These are phyloP conservation scores for Hymenopus coronatus DNA, from an alignment of 2,888 invertebrate genomes.

Conservation along the genomic window DNA sequence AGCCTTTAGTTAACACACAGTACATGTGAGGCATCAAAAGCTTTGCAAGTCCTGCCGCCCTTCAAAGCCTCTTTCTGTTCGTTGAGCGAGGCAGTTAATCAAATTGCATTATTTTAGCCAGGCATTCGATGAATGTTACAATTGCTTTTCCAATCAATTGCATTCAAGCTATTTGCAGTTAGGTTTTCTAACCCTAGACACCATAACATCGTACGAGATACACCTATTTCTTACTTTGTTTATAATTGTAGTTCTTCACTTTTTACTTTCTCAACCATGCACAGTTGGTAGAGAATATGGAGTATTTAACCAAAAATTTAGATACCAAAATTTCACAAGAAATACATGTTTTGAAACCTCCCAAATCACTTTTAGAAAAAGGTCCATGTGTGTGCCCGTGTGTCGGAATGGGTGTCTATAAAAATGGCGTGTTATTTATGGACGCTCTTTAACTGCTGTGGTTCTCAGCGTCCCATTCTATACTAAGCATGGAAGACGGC, in stretches of 20 bases:
- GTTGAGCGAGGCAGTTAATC: neutral
- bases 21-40: neutral
- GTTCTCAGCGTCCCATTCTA: no score
- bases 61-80: neutral
- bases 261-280: no score
- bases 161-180: neutral
- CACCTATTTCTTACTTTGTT: neutral
- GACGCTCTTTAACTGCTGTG: no score
- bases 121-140: neutral
- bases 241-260: neutral
- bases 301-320: no score
- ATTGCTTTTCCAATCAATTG: constrained; percentile 8
- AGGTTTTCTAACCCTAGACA: neutral
- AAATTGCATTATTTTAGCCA: neutral
- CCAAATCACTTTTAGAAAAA: no score
- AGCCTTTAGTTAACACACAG: neutral
- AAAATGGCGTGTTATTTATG: no score
- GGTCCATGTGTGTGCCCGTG: no score
- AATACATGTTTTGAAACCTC: no score
- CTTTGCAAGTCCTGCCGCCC: neutral
- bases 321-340: no score
- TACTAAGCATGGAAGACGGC: no score
- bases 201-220: neutral
- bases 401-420: no score
- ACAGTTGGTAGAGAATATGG: no score